Conservation (phyloP, 2,888 invertebrate genomes). For the Eupithecia inturbata region DNA sequence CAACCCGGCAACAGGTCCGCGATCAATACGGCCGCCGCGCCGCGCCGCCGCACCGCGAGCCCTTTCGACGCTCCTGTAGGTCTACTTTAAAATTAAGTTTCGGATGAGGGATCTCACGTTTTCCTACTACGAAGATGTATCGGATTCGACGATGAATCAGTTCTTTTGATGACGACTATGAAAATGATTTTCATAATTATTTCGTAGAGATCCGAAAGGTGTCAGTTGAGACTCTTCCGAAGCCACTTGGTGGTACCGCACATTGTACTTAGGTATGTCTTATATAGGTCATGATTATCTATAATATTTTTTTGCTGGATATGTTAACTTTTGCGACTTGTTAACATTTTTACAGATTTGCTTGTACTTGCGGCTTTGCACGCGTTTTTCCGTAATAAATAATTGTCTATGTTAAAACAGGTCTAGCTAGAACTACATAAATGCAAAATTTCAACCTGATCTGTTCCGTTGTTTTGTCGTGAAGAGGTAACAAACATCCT, state of each 20-base stretch:
- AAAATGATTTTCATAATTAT: neutral
- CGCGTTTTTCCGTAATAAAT: too few relatives aligned
- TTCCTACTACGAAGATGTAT: neutral
- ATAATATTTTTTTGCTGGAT: too few relatives aligned
- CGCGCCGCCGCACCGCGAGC: conserved; percentile 70
- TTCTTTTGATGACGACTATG: neutral
- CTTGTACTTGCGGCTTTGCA: too few relatives aligned
- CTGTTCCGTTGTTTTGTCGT: too few relatives aligned
- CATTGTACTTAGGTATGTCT: neutral
- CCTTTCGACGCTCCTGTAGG: conserved; percentile 55
- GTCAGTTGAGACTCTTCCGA: neutral
- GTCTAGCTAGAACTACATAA: too few relatives aligned
- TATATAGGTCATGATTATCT: too few relatives aligned
- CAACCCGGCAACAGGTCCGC: conserved; percentile 81
- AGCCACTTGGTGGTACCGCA: neutral
- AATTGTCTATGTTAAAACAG: too few relatives aligned
- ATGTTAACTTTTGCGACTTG: too few relatives aligned
- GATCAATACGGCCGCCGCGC: conserved; percentile 75
- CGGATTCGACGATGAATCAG: neutral
- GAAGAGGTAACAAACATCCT: too few relatives aligned
- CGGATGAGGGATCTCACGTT: neutral
- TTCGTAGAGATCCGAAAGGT: neutral
- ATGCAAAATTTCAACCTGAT: too few relatives aligned
- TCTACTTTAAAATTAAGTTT: neutral
- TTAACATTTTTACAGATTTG: too few relatives aligned